phyloP scores from a whole-genome alignment of 1,140 invertebrate species.

The Lepidurus couesii region DNA sequence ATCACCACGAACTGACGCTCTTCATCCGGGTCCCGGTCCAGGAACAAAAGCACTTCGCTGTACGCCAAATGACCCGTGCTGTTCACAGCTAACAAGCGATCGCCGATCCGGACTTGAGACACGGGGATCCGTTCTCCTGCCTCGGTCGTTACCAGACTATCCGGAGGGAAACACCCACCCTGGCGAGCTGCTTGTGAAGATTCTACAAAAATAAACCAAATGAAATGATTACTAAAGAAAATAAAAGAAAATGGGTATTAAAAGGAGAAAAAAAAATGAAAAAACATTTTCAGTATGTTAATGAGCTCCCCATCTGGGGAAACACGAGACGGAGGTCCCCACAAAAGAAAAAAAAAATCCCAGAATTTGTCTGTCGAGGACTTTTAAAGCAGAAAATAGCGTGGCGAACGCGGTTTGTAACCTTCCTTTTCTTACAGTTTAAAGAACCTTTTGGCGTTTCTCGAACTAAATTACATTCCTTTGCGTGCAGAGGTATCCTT shows the following conservation, averaged over 20 bases:
- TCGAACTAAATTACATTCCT: neutral
- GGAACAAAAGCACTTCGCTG: slow-evolving; percentile 81
- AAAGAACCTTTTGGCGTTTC: neutral
- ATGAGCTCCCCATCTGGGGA: too few species aligned
- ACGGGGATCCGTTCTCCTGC: slow-evolving; percentile 50
- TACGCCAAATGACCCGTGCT: slow-evolving; percentile 59
- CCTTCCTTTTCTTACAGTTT: neutral
- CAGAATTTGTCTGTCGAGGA: slow-evolving; percentile 20
- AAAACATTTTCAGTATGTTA: neutral
- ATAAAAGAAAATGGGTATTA: slow-evolving; percentile 28
- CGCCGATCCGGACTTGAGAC: slow-evolving; percentile 65
- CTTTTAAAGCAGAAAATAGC: slow-evolving; percentile 11
- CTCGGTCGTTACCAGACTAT: slow-evolving; percentile 54
- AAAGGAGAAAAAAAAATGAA: neutral
- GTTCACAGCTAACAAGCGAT: slow-evolving; percentile 70
- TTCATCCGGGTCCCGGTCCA: slow-evolving; percentile 67
- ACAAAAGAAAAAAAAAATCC: neutral
- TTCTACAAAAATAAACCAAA: slow-evolving; percentile 61
- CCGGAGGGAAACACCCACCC: slow-evolving; percentile 71
- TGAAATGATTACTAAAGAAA: slow-evolving; percentile 32
- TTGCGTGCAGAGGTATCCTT: neutral
- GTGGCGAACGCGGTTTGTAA: neutral
- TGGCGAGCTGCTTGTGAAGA: slow-evolving; percentile 76
- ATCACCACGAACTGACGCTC: slow-evolving; percentile 65
- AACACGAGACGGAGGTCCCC: neutral